Evolutionary conservation across 1,140 invertebrate genomes (phyloP).

Genomic region (Cylas formicarius): DNA sequence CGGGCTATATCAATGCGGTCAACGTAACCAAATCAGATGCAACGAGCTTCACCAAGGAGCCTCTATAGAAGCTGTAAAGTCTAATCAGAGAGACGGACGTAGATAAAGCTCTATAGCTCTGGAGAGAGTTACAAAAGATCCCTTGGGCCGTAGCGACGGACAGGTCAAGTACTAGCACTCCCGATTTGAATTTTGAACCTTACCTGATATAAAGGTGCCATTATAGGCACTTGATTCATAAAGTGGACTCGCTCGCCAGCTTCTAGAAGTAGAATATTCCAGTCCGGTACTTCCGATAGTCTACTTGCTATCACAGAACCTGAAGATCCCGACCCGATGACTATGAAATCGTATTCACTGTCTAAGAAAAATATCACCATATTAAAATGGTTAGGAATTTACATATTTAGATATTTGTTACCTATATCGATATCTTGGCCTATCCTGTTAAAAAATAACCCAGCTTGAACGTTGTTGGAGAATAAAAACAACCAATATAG

Average conservation of each 20-base stretch:
- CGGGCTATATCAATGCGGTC: too few relatives aligned
- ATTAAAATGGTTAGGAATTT: not conserved
- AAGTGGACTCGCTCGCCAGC: conserved; percentile 69
- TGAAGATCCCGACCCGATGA: conserved; percentile 82
- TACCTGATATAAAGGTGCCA: conserved; percentile 16
- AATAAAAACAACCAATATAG: too few relatives aligned
- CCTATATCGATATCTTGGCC: not conserved
- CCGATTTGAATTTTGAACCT: too few relatives aligned
- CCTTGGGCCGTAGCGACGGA: too few relatives aligned
- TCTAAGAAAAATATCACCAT: conserved; percentile 6
- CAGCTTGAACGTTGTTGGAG: too few relatives aligned
- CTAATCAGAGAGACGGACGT: too few relatives aligned
- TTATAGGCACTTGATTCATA: conserved; percentile 16
- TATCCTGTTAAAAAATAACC: not conserved
- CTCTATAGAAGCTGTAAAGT: too few relatives aligned
- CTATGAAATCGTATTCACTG: conserved; percentile 69
- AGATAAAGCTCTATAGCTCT: too few relatives aligned
- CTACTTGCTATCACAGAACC: conserved; percentile 85
- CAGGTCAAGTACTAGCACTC: too few relatives aligned
- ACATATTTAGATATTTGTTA: not conserved
- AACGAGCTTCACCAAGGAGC: too few relatives aligned
- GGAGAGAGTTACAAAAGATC: too few relatives aligned
- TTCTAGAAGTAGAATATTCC: conserved; percentile 72
- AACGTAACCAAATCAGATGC: too few relatives aligned
- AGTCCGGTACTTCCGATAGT: conserved; percentile 66